Evolutionary conservation across 2,113 vertebrate species (phyloP).

Genomic region (Hemicordylus capensis): DNA sequence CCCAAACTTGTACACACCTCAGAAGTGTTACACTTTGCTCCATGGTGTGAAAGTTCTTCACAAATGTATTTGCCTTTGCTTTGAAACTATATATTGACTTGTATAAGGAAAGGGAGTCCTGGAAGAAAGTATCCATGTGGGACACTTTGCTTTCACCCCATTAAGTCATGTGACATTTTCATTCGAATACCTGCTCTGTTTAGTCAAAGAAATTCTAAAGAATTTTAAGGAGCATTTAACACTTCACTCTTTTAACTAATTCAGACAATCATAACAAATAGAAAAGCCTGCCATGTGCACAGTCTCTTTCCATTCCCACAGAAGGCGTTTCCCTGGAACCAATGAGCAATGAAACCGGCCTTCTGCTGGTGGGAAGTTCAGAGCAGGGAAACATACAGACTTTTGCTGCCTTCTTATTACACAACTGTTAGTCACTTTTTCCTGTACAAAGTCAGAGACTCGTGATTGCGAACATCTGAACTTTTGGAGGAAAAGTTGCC

Average conservation of each 20-base stretch:
- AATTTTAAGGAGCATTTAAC: neutral
- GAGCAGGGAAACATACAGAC: neutral
- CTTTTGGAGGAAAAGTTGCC: constrained; percentile 35
- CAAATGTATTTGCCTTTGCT: neutral
- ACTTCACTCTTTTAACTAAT: neutral
- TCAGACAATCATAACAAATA: neutral
- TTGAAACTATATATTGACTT: neutral
- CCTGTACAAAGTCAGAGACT: constrained; percentile 37
- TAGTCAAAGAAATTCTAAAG: neutral
- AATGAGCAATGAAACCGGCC: neutral
- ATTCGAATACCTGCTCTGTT: neutral
- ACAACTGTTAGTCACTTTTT: neutral
- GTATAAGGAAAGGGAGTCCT: neutral
- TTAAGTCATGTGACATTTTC: neutral
- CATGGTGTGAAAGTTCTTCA: neutral
- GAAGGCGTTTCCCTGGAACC: neutral
- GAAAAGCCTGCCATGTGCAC: neutral
- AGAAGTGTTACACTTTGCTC: too few relatives aligned
- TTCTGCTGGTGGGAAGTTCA: constrained; percentile 9
- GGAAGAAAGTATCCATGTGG: neutral
- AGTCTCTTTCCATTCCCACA: neutral
- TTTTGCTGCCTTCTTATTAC: neutral
- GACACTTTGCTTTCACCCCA: neutral
- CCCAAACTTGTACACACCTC: too few relatives aligned
- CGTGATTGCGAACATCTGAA: constrained; percentile 24